A percentile compares a stretch with the other conserved stretches of the same genome.
phyloP scores from a whole-genome alignment of 2,113 vertebrate genomes.

The Orycteropus afer region DNA sequence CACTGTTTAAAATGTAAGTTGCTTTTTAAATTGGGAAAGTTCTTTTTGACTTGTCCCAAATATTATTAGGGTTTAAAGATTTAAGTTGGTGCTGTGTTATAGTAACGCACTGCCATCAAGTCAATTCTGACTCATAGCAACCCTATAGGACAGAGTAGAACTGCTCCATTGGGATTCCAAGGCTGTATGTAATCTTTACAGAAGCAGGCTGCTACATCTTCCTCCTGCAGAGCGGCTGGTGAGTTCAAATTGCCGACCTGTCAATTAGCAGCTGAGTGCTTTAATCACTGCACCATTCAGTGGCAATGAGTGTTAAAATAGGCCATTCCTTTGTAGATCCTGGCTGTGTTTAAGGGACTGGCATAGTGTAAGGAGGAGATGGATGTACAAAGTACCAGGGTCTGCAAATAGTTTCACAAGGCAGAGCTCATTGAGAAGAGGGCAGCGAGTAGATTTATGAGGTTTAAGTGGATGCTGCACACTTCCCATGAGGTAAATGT shows the following conservation, averaged over 20 bases:
- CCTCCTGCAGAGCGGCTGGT: not conserved
- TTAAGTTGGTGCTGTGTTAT: not conserved
- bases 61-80: not conserved
- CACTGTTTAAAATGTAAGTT: not conserved
- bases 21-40: constrained; percentile 22
- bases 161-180: not conserved
- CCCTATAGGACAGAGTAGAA: too few species aligned
- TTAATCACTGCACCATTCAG: not conserved
- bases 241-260: not conserved
- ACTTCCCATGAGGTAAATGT: not conserved
- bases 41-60: not conserved
- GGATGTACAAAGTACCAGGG: not conserved
- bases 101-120: not conserved
- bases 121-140: not conserved
- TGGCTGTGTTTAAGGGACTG: not conserved
- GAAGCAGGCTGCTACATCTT: not conserved
- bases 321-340: not conserved
- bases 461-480: not conserved
- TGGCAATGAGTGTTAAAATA: not conserved
- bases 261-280: not conserved
- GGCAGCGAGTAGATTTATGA: not conserved
- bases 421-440: not conserved
- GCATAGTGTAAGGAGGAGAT: not conserved
- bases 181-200: not conserved
- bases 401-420: not conserved